Evolutionary conservation across 2,797 vertebrate species (phyloP), one percentile per base, ranked within the genome.

Genomic region (Premnoplex brunnescens): DNA sequence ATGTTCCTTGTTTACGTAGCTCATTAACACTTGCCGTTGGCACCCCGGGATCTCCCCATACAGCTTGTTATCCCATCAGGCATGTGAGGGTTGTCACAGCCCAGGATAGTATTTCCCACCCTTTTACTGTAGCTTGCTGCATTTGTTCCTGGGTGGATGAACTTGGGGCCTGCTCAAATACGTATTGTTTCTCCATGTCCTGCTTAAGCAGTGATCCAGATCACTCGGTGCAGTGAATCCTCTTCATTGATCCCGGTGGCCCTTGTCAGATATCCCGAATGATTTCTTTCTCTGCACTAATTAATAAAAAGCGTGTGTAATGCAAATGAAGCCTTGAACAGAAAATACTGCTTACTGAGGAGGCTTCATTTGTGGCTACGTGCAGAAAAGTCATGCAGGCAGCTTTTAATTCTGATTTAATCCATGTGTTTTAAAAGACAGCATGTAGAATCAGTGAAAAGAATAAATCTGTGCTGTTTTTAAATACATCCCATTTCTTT

Each of bases 351-450:
- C 72, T 46, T 43, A 28, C 39, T 51, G 75, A 68, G 49, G 15
- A 39, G 43, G n/a, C 46, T 88, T 69, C 3, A 17, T 51, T 76
- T 1, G 1, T 44, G 27, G 8, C 39, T 72, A 34, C 2, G 0
- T 54, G 52, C 67, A 74, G 51, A 68, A 73, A 48, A 62, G 9
- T 78, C 55, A 17, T 22, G 30, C 4, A 56, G 84, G 9, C 27
- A 71, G 24, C 68, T 96, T 94, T 89, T 82, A 60, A 68, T 93
- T 93, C 63, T 54, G 28, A 46, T 87, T 74, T 87, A 73, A 94
- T 92, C 66, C 21, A 10, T 43, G 18, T 1, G 0, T 85, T 87
- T 85, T 77, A 58, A 87, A 87, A 80, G 36, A 32, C 3, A 5
- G 20, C 58, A n/a, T 58, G 46, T 32, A 74, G 49, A 77, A 91